Base-by-base conservation (phyloP, 1,140 invertebrate genomes). In the Spodoptera frugiperda region DNA sequence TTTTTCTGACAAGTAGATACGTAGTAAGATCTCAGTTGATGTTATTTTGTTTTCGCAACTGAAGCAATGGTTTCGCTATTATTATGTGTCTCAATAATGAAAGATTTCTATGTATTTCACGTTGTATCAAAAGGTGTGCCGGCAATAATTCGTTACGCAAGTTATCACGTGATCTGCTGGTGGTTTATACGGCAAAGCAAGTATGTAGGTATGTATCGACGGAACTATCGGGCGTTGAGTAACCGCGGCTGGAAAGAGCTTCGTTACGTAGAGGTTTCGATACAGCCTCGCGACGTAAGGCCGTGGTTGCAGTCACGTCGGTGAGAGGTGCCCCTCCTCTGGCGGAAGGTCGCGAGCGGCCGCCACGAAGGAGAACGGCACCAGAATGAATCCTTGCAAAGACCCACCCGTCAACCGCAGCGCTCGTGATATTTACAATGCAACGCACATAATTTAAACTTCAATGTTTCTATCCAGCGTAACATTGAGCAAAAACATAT, bases 261-360 rank as follows among this genome's bases (percentile, higher is more conserved):
- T 88, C 85, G 88, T 93, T 92, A 93, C 91, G 90, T 93, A 90
- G 85, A 89, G 83, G 90, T 92, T 91, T 93, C 89, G 86, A 92
- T 91, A 89, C 89, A 91, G 89, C 90, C 91, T 92, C 92, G 92
- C 87, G 84, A 86, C 82, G 85, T 92, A 91, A 92, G 91, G 91
- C 92, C 91, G 91, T 87, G 89, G 88, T 89, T 89, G 89, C 91
- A 90, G 91, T 92, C 92, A 92, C 92, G 91, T 14, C 87, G 87
- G 92, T 92, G 91, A 92, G 91, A 92, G 91, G 91, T 85, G 87
- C 87, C 90, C 91, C 90, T 89, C 89, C 89, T 88, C 83, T 82
- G 83, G 68, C 84, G 89, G 91, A 93, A 93, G 91, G 92, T 93
- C 92, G 91, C 84, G 83, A 86, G 78, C 87, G 82, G 84, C 85